Conservation (phyloP, 2,888 invertebrate species). For the Drosophila mettleri region DNA sequence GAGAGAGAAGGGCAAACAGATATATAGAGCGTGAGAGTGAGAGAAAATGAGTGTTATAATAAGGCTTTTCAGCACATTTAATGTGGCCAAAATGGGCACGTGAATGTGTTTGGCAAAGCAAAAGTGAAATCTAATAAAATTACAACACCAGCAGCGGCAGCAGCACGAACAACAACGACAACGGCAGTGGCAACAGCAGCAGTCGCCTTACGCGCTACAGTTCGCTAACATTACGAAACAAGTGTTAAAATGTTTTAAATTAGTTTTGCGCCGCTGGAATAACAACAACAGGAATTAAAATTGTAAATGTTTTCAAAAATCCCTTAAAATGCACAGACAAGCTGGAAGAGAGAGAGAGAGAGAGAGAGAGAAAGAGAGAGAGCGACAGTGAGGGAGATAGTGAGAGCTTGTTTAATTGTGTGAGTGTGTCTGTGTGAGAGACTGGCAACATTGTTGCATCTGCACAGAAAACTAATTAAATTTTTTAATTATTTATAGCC, state of each 20-base stretch:
- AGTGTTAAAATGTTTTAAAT: conserved; percentile 80
- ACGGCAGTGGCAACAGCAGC: conserved; percentile 19
- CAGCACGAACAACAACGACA: conserved; percentile 22
- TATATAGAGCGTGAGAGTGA: too few relatives aligned
- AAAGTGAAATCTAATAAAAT: conserved; percentile 74
- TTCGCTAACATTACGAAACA: conserved; percentile 56
- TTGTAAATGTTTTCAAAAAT: conserved; percentile 49
- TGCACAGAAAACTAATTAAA: conserved; percentile 68
- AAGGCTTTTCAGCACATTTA: conserved; percentile 62
- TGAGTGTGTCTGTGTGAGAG: conserved; percentile 14
- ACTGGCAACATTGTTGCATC: conserved; percentile 29
- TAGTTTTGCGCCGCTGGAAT: conserved; percentile 65
- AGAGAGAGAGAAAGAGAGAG: neutral
- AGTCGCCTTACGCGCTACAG: conserved; percentile 8
- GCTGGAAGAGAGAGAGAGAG: neutral
- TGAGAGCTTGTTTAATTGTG: neutral
- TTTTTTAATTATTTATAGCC: conserved; percentile 66
- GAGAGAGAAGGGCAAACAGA: conserved; percentile 4
- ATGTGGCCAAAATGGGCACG: conserved; percentile 51
- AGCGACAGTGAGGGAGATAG: neutral
- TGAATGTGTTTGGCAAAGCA: conserved; percentile 26
- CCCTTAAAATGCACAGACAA: conserved; percentile 35
- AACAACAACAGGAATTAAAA: conserved; percentile 46
- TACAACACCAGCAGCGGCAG: conserved; percentile 46
- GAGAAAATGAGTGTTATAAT: conserved; percentile 45